Evolutionary conservation across 2,888 invertebrate species (phyloP).

Genomic region (Pterostichus madidus): DNA sequence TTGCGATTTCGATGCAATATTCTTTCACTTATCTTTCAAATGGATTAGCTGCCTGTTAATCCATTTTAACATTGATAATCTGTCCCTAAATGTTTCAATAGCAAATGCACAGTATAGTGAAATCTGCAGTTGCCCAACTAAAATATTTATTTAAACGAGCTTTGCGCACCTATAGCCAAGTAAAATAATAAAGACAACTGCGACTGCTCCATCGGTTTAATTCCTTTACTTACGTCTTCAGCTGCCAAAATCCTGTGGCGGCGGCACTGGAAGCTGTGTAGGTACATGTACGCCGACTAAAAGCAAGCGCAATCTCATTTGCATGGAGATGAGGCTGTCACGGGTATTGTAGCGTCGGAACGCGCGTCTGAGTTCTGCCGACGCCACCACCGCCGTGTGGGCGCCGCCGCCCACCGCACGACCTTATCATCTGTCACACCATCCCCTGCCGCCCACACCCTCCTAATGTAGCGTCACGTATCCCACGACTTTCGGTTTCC

Average conservation of each 20-base stretch:
- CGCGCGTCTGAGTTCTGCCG: constrained; percentile 62
- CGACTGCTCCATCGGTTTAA: too few species aligned
- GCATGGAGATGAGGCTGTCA: constrained; percentile 75
- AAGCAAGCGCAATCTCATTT: constrained; percentile 76
- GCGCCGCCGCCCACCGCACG: constrained; percentile 55
- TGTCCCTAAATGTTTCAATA: too few species aligned
- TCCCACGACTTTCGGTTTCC: constrained; percentile 35
- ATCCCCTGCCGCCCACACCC: neutral
- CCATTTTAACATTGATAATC: too few species aligned
- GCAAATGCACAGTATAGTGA: too few species aligned
- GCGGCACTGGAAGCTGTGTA: constrained; percentile 14
- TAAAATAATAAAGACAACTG: neutral
- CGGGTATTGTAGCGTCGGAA: constrained; percentile 64
- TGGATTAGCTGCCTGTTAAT: too few species aligned
- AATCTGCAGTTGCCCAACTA: too few species aligned
- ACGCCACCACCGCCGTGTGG: constrained; percentile 21
- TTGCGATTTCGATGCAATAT: too few species aligned
- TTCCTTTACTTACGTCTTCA: too few species aligned
- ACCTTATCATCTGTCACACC: constrained; percentile 65
- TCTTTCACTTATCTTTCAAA: too few species aligned
- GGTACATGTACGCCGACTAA: constrained; percentile 51
- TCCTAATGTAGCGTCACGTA: neutral
- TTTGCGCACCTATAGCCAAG: neutral
- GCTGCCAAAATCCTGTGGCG: neutral
- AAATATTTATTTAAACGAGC: too few species aligned